These are phyloP conservation scores for Helogale parvula DNA, from an alignment of 2,113 vertebrate species.

Conservation along the genomic window DNA sequence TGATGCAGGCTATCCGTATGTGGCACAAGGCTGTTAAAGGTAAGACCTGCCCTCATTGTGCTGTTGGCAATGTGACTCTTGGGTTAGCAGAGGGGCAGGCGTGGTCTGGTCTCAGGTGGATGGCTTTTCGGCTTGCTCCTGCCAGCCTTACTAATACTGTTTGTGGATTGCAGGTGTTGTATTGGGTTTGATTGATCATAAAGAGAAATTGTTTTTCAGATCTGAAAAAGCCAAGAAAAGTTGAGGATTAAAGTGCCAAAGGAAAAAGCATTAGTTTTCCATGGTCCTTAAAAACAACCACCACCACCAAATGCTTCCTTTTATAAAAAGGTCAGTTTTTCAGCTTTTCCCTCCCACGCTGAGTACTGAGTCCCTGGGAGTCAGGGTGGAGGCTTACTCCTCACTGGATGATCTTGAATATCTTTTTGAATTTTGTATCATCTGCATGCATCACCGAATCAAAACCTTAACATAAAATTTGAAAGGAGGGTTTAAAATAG, in stretches of 20 bases:
- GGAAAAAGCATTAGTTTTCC: not conserved
- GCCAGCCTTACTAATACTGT: not conserved
- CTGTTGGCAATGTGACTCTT: not conserved
- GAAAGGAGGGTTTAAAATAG: conserved; percentile 21
- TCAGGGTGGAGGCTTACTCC: not conserved
- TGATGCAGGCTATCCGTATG: not conserved
- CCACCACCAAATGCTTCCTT: not conserved
- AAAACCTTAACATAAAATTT: not conserved
- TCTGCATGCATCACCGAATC: not conserved
- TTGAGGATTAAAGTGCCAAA: not conserved
- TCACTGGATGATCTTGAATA: not conserved
- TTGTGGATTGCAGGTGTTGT: not conserved
- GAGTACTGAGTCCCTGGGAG: not conserved
- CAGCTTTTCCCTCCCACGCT: not conserved
- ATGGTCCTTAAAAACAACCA: not conserved
- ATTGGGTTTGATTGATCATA: not conserved
- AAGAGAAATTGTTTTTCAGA: conserved; percentile 8
- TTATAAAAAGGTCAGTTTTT: not conserved
- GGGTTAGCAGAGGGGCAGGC: not conserved
- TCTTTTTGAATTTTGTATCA: not conserved
- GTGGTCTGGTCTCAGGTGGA: not conserved
- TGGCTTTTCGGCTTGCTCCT: not conserved
- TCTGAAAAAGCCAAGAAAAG: not conserved
- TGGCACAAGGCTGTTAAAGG: not conserved
- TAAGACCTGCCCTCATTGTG: not conserved